Conservation (phyloP, 2,888 invertebrate genomes). For the Drosophila rellima region DNA sequence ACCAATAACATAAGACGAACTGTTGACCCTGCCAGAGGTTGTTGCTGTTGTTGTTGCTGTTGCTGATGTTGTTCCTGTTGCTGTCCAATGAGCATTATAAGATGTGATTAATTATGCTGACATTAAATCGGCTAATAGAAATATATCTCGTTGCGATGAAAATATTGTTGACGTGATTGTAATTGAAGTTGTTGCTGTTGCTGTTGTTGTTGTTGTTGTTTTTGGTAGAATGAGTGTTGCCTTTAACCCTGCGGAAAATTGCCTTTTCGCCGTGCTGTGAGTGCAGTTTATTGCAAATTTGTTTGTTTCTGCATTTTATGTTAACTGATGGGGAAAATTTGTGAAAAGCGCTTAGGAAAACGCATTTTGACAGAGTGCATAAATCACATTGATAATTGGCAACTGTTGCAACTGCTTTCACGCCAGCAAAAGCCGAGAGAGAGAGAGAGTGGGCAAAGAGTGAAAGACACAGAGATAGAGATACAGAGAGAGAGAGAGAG, state of each 20-base stretch:
- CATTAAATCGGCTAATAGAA: slow-evolving; percentile 82
- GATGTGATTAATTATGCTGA: slow-evolving; percentile 79
- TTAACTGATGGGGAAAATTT: slow-evolving; percentile 76
- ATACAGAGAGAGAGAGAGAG: neutral
- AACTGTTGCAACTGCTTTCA: slow-evolving; percentile 70
- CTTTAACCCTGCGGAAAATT: slow-evolving; percentile 73
- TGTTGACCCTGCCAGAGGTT: slow-evolving; percentile 59
- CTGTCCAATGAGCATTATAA: slow-evolving; percentile 59
- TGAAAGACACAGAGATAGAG: neutral
- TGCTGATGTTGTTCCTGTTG: slow-evolving; percentile 28
- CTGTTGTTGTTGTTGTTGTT: slow-evolving; percentile 34
- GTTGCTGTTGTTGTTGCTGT: slow-evolving; percentile 30
- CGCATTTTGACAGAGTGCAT: slow-evolving; percentile 72
- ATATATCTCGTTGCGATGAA: slow-evolving; percentile 80
- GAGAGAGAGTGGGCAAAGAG: neutral
- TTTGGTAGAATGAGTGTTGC: slow-evolving; percentile 53
- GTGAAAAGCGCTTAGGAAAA: slow-evolving; percentile 75
- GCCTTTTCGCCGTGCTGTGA: slow-evolving; percentile 69
- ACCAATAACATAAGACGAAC: slow-evolving; percentile 64
- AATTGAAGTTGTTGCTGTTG: slow-evolving; percentile 73
- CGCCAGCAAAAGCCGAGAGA: slow-evolving; percentile 33
- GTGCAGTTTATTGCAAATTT: slow-evolving; percentile 78
- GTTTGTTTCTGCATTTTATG: slow-evolving; percentile 68
- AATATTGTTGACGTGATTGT: slow-evolving; percentile 81
- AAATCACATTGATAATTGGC: slow-evolving; percentile 77